Conservation (phyloP, 92 coral and sea anemone genomes). For the Galaxea fascicularis region DNA sequence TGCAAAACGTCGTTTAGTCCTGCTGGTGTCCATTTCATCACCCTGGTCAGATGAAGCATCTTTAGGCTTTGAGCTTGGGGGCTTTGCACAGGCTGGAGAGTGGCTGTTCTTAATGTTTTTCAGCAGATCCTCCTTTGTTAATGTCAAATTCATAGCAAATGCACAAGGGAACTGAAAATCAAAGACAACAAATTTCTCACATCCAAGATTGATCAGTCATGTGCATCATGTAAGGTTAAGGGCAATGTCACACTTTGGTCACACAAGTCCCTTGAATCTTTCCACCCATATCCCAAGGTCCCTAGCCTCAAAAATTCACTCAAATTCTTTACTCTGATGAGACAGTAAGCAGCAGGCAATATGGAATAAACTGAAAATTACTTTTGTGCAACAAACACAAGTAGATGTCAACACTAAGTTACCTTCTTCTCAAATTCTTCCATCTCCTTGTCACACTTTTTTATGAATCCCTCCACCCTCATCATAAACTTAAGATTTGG, state of each 20-base stretch:
- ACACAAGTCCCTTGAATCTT: too few relatives aligned
- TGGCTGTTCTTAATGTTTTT: conserved; percentile 83
- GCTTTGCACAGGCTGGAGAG: conserved; percentile 76
- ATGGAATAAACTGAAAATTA: neutral
- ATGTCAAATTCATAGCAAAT: conserved; percentile 85
- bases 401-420: neutral
- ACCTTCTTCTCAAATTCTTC: conserved; percentile 84
- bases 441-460: conserved; percentile 86
- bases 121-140: conserved; percentile 76
- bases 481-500: conserved; percentile 86
- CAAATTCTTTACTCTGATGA: too few relatives aligned
- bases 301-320: too few relatives aligned
- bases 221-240: neutral
- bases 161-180: conserved; percentile 82
- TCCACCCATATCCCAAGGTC: too few relatives aligned
- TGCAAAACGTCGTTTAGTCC: conserved; percentile 86
- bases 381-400: too few relatives aligned
- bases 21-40: conserved; percentile 89
- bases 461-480: conserved; percentile 78
- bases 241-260: too few relatives aligned
- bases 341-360: neutral
- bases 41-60: conserved; percentile 74
- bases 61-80: conserved; percentile 67
- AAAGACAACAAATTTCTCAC: neutral
- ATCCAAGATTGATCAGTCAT: neutral